phyloP scores from a whole-genome alignment of 2,797 vertebrate species.

The Lates japonicus region DNA sequence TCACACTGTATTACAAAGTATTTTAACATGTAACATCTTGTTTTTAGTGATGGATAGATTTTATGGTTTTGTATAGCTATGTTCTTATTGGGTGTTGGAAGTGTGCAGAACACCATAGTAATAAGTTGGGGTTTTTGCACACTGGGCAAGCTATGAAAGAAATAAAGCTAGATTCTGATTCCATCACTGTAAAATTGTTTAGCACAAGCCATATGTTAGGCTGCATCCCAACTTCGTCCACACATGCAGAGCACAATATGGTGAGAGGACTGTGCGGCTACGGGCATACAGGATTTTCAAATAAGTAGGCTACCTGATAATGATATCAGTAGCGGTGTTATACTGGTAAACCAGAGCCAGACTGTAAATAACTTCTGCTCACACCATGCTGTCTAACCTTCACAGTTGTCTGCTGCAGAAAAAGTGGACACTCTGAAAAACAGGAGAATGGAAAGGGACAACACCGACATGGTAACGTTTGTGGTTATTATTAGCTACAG shows the following conservation, averaged over 20 bases:
- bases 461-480: constrained; percentile 29
- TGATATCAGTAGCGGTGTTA: not conserved
- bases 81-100: no score
- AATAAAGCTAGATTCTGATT: not conserved
- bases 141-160: no score
- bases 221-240: no score
- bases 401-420: constrained; percentile 71
- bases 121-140: no score
- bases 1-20: no score
- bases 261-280: not conserved
- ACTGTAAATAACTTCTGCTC: not conserved
- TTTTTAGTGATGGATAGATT: no score
- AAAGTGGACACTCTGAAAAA: constrained; percentile 54
- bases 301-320: not conserved
- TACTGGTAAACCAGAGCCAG: not conserved
- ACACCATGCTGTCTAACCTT: constrained; percentile 77
- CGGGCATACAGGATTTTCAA: not conserved
- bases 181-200: not conserved
- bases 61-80: no score
- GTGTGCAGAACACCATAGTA: no score
- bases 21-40: no score
- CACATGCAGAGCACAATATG: not conserved
- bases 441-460: constrained; percentile 51
- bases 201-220: no score
- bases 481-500: constrained; percentile 30